phyloP scores from a whole-genome alignment of 2,888 invertebrate species.

The Cylindroiulus punctatus region DNA sequence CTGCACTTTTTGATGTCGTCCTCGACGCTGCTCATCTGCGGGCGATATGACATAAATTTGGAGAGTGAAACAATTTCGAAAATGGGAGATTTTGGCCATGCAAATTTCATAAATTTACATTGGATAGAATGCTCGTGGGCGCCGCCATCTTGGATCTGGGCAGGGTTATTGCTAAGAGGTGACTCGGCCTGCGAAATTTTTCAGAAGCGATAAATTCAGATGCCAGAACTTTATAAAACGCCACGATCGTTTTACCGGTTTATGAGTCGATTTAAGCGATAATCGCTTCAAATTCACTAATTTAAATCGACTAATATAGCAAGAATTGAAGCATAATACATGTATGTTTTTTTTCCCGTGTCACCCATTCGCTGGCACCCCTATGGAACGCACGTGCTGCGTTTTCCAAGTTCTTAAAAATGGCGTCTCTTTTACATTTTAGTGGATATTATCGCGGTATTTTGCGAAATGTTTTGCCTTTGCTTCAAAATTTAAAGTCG shows the following conservation, averaged over 20 bases:
- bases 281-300: too few species aligned
- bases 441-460: not conserved
- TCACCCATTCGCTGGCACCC: too few species aligned
- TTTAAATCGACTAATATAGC: too few species aligned
- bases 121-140: not conserved
- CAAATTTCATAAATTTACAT: not conserved
- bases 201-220: too few species aligned
- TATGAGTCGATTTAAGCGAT: too few species aligned
- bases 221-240: too few species aligned
- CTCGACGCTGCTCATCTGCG: not conserved
- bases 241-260: too few species aligned
- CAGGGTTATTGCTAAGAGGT: not conserved
- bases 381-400: not conserved
- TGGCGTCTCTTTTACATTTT: not conserved
- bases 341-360: too few species aligned
- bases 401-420: not conserved
- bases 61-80: not conserved
- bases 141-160: constrained; percentile 8
- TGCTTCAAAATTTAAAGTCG: not conserved
- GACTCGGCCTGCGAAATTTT: too few species aligned
- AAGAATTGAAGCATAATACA: too few species aligned
- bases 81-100: too few species aligned
- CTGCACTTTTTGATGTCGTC: constrained; percentile 28
- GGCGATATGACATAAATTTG: not conserved
- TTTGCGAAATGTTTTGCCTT: not conserved